Base-by-base conservation (phyloP, 2,113 vertebrate genomes). In the Strix uralensis region DNA sequence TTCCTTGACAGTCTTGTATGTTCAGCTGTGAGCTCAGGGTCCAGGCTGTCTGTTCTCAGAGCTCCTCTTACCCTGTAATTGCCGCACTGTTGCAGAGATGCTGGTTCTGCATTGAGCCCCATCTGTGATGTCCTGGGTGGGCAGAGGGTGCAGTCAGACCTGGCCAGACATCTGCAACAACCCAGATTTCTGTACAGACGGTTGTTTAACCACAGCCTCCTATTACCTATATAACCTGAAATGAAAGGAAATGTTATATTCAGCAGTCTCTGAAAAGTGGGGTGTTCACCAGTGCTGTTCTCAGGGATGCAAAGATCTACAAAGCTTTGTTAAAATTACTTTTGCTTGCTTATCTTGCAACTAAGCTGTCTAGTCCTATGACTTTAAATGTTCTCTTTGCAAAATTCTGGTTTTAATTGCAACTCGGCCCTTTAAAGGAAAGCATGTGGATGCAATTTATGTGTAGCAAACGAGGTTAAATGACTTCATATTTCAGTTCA, bases 401-500 rank as follows among this genome's bases (percentile, higher is more conserved):
- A 83, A 58, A 95, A 65, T 77, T 79, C 70, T 79, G 77, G 18
- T 49, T 96, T 92, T 85, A 87, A 82, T 85, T 94, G 91, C 7
- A 5, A 7, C 70, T 84, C 87, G 77, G 36, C 81, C 44, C 40
- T 85, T 92, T 81, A 79, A 85, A 13, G 12, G 85, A 62, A 75
- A 88, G 63, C 96, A 94, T 96, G 80, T 95, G 92, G 96, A 94
- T 97, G 86, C 91, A 95, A 92, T 93, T 96, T 94, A 75, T 40
- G 51, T 84, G 69, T 87, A 89, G 74, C 89, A 65, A 55, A 96
- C 85, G 89, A 95, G 84, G 94, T 96, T 92, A 96, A 94, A 94
- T 94, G 62, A 86, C 89, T 96, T 96, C 46, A 25, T 92, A 84
- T 95, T 97, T 47, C 81, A 95, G 81, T 95, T 97, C 92, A 96